A percentile compares a stretch with the other conserved stretches of the same genome.
Evolutionary conservation across 2,888 invertebrate genomes (phyloP).

Genomic region (Tridacna gigas): DNA sequence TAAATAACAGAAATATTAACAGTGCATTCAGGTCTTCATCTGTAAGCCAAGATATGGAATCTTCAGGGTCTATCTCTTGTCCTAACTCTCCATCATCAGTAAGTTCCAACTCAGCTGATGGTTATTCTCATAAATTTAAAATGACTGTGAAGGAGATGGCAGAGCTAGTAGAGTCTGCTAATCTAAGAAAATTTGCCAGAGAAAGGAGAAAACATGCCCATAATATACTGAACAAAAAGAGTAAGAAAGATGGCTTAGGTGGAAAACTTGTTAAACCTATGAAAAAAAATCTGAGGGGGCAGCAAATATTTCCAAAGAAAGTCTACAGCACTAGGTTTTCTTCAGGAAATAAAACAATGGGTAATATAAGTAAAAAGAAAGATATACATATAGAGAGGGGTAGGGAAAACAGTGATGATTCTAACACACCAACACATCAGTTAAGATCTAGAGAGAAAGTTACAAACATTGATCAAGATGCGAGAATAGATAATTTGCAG

Average conservation of each 20-base stretch:
- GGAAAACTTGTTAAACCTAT: conserved; percentile 30
- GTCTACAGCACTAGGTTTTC: conserved; percentile 36
- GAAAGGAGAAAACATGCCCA: conserved; percentile 56
- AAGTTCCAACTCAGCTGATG: conserved; percentile 43
- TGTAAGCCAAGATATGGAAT: not conserved
- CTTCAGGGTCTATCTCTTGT: not conserved
- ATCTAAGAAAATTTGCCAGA: conserved; percentile 58
- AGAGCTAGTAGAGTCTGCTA: conserved; percentile 56
- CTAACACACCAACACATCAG: not conserved
- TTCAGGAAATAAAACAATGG: conserved; percentile 6
- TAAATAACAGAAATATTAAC: not conserved
- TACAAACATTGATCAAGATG: not conserved
- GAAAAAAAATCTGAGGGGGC: conserved; percentile 32
- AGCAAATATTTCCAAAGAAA: conserved; percentile 19
- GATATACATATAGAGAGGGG: not conserved
- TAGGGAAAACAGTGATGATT: not conserved
- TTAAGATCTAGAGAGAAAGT: not conserved
- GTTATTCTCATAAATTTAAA: conserved; percentile 54
- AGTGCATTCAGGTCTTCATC: not conserved
- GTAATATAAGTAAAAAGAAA: conserved; percentile 1
- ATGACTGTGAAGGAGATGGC: conserved; percentile 64
- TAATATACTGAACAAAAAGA: conserved; percentile 41
- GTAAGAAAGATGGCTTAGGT: conserved; percentile 25
- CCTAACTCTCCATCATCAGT: conserved; percentile 44
- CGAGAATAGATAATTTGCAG: not conserved